Evolutionary conservation across 2,888 invertebrate genomes (phyloP).

Genomic region (Lasius fuliginosus): DNA sequence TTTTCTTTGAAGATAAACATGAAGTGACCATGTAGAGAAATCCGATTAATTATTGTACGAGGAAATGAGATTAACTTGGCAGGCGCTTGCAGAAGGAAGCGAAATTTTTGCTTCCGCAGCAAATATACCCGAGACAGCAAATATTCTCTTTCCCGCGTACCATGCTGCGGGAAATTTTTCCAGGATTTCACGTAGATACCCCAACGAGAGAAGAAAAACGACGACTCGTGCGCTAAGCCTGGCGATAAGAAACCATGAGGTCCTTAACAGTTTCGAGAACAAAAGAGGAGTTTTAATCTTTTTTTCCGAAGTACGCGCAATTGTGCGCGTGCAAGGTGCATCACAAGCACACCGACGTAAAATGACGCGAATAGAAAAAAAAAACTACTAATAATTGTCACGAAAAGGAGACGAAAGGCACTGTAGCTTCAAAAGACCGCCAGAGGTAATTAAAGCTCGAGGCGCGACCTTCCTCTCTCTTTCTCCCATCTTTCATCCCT

Average conservation of each 20-base stretch:
- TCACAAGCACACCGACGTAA: slow-evolving; percentile 18
- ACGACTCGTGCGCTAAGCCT: slow-evolving; percentile 28
- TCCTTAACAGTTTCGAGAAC: slow-evolving; percentile 41
- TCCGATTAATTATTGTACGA: slow-evolving; percentile 52
- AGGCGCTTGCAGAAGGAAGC: slow-evolving; percentile 39
- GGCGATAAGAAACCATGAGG: slow-evolving; percentile 45
- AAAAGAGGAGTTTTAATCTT: slow-evolving; percentile 30
- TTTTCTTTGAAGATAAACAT: slow-evolving; percentile 12
- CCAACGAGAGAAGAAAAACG: slow-evolving; percentile 10
- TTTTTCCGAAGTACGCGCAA: slow-evolving; percentile 22
- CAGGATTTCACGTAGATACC: slow-evolving; percentile 35
- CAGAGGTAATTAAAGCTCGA: slow-evolving; percentile 81
- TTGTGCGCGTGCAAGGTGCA: slow-evolving; percentile 33
- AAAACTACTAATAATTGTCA: slow-evolving; percentile 75
- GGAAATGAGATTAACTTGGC: slow-evolving; percentile 47
- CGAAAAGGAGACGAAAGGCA: slow-evolving; percentile 56
- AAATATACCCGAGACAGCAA: slow-evolving; percentile 55
- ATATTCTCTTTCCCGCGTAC: slow-evolving; percentile 47
- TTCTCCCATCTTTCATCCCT: background rate
- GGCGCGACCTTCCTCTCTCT: slow-evolving; percentile 75
- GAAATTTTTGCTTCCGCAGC: slow-evolving; percentile 53
- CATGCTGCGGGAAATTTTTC: slow-evolving; percentile 45
- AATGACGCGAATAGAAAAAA: slow-evolving; percentile 59
- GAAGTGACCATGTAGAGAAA: slow-evolving; percentile 35
- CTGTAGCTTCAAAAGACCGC: slow-evolving; percentile 77